Conservation (phyloP, 2,113 vertebrate genomes). For the Pionites leucogaster region DNA sequence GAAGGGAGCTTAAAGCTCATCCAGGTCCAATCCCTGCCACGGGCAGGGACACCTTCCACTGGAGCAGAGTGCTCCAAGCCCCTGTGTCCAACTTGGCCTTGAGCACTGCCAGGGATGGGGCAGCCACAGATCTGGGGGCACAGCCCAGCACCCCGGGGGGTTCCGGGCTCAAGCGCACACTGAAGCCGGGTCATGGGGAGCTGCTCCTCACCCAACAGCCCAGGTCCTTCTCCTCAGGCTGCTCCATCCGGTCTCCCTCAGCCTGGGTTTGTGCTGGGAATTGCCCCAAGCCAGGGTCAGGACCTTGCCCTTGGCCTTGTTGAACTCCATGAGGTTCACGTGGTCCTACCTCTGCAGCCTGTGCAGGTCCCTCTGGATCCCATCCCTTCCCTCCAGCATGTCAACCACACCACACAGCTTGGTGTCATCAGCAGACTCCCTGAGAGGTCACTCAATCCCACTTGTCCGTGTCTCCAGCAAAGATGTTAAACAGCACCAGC, state of each 20-base stretch:
- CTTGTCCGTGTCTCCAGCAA: background rate
- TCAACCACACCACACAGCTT: background rate
- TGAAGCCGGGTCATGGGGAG: too few relatives aligned
- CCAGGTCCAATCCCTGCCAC: background rate
- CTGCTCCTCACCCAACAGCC: background rate
- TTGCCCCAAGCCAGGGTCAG: background rate
- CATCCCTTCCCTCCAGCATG: background rate
- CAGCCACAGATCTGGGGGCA: too few relatives aligned
- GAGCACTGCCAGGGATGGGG: too few relatives aligned
- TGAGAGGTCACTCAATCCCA: background rate
- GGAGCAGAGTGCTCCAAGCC: background rate
- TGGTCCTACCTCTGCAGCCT: background rate
- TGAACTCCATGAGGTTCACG: background rate
- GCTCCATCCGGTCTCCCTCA: background rate
- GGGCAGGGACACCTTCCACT: background rate
- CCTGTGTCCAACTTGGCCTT: background rate
- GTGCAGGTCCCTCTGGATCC: background rate
- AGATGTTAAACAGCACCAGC: background rate
- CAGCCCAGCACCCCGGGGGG: too few relatives aligned
- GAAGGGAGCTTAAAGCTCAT: background rate
- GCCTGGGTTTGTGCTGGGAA: background rate
- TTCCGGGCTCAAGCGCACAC: too few relatives aligned
- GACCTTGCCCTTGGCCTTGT: background rate
- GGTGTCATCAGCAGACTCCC: background rate
- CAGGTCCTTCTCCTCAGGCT: background rate